phyloP scores from a whole-genome alignment of 2,113 vertebrate genomes.

The Campylomormyrus tamandua region DNA sequence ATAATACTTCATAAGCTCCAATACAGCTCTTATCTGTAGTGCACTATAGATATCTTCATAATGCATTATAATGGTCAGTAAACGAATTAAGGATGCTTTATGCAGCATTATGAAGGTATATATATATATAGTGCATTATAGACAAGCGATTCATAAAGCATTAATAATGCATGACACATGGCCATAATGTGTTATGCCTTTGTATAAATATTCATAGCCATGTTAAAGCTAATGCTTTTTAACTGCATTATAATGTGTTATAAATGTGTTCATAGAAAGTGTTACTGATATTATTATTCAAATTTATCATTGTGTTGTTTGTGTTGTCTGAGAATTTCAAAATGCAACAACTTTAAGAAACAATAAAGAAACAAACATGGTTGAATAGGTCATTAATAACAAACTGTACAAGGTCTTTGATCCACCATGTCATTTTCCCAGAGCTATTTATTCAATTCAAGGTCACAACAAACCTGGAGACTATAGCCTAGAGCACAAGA shows the following conservation, averaged over 20 bases:
- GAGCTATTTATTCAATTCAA: not conserved
- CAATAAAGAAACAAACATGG: not conserved
- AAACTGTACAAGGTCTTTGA: not conserved
- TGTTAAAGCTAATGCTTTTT: not conserved
- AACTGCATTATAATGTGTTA: not conserved
- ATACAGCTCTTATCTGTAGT: too few relatives aligned
- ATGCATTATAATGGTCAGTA: not conserved
- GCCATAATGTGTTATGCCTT: not conserved
- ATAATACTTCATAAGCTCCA: too few relatives aligned
- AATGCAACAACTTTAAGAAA: not conserved
- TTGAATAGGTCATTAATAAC: not conserved
- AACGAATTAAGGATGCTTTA: too few relatives aligned
- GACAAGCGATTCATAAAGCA: too few relatives aligned
- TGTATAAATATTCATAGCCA: not conserved
- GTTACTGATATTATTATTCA: not conserved
- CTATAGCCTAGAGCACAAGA: not conserved
- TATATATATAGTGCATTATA: too few relatives aligned
- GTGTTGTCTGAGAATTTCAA: not conserved
- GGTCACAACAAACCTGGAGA: not conserved
- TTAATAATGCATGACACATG: too few relatives aligned
- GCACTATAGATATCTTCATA: too few relatives aligned
- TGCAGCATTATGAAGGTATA: not conserved
- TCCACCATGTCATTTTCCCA: not conserved
- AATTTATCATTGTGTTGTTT: not conserved
- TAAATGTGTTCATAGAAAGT: not conserved